Conservation (phyloP, 2,888 invertebrate genomes). For the Coelopa pilipes region DNA sequence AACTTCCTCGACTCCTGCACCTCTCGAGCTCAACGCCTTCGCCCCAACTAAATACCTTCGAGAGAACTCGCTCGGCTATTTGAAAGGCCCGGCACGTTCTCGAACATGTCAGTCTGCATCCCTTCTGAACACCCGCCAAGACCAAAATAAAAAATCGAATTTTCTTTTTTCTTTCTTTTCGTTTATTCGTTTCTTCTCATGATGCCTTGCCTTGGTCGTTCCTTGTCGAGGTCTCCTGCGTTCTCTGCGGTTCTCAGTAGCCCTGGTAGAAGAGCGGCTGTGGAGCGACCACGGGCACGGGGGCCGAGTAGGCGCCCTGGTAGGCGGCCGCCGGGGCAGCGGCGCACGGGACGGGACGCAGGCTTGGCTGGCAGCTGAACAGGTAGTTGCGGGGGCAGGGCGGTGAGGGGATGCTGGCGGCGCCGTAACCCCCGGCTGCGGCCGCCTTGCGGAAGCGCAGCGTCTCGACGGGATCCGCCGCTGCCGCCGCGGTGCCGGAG, state of each 20-base stretch:
- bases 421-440: slow-evolving; percentile 19
- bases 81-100: too few relatives aligned
- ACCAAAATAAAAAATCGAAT: slow-evolving; percentile 7
- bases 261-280: background rate
- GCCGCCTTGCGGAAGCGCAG: slow-evolving; percentile 26
- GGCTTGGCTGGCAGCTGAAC: slow-evolving; percentile 56
- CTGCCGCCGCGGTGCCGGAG: background rate
- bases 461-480: slow-evolving; percentile 13
- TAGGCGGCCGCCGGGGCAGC: slow-evolving; percentile 44
- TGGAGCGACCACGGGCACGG: slow-evolving; percentile 18
- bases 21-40: too few relatives aligned
- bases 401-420: slow-evolving; percentile 46
- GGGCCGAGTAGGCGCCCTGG: slow-evolving; percentile 22
- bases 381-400: slow-evolving; percentile 55
- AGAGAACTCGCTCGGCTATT: too few relatives aligned
- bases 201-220: slow-evolving; percentile 3
- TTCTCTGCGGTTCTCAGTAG: background rate
- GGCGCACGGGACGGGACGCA: slow-evolving; percentile 51
- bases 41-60: too few relatives aligned
- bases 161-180: background rate
- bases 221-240: background rate
- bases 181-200: slow-evolving; percentile 8
- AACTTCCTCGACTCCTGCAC: too few relatives aligned
- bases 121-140: too few relatives aligned
- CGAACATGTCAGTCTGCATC: too few relatives aligned